Conservation (phyloP, 2,113 vertebrate genomes). For the Toxotes jaculatrix region DNA sequence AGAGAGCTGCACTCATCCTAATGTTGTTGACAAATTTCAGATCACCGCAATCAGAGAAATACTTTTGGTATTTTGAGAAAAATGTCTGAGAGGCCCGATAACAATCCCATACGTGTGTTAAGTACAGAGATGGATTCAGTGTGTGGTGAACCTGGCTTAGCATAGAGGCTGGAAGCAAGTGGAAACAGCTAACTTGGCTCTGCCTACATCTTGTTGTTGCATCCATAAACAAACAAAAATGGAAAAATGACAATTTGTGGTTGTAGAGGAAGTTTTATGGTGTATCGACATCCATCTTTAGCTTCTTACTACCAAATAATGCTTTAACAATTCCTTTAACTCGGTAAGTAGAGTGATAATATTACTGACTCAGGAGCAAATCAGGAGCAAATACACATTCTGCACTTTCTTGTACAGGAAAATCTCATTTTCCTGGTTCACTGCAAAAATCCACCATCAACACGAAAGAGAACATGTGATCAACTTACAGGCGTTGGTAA, state of each 20-base stretch:
- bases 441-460: neutral
- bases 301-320: neutral
- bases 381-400: too few species aligned
- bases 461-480: neutral
- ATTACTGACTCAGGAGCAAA: too few species aligned
- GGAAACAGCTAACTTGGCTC: neutral
- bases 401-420: neutral
- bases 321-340: too few species aligned
- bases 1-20: neutral
- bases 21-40: neutral
- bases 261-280: too few species aligned
- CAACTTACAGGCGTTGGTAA: slow-evolving; percentile 99
- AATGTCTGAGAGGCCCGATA: too few species aligned
- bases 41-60: neutral
- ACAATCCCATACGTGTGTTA: too few species aligned
- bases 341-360: too few species aligned
- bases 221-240: too few species aligned
- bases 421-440: neutral
- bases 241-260: too few species aligned
- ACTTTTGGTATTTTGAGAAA: neutral
- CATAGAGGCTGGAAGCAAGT: neutral
- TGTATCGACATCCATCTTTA: too few species aligned
- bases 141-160: neutral
- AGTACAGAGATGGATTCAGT: too few species aligned
- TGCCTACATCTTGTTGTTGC: too few species aligned